Conservation (phyloP, 2,888 invertebrate genomes). For the Hirtodrosophila confusa region DNA sequence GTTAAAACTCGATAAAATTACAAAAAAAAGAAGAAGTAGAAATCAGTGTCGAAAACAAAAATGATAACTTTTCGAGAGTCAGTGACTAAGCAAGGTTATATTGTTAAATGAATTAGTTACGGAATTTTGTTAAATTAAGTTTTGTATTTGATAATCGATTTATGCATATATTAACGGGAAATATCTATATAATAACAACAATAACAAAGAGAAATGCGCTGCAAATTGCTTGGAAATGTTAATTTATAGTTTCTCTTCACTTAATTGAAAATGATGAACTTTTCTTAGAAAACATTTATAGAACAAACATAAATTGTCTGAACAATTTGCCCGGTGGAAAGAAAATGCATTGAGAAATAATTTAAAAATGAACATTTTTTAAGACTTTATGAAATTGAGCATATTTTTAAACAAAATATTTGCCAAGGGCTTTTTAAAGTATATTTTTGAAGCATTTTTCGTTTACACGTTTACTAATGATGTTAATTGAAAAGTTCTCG, state of each 20-base stretch:
- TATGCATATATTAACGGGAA: conserved; percentile 14
- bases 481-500: conserved; percentile 22
- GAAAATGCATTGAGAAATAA: too few relatives aligned
- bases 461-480: conserved; percentile 9
- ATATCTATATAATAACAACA: conserved; percentile 19
- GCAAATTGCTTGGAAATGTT: conserved; percentile 26
- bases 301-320: too few relatives aligned
- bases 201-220: conserved; percentile 30
- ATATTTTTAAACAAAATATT: too few relatives aligned
- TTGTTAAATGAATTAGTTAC: conserved; percentile 40
- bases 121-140: conserved; percentile 58
- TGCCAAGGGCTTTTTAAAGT: not conserved
- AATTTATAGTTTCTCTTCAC: too few relatives aligned
- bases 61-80: conserved; percentile 38
- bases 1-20: conserved; percentile 51
- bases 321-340: too few relatives aligned
- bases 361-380: too few relatives aligned
- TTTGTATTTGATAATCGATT: conserved; percentile 39
- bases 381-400: too few relatives aligned
- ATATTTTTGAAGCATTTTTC: conserved; percentile 7
- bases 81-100: conserved; percentile 40
- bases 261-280: too few relatives aligned
- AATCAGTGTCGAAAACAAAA: conserved; percentile 28
- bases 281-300: too few relatives aligned
- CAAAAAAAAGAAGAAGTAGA: conserved; percentile 33